Percentiles rank a stretch among this genome's conserved stretches.
Evolutionary conservation across 1,140 invertebrate genomes (phyloP).

Genomic region (Papilio aristodemus): DNA sequence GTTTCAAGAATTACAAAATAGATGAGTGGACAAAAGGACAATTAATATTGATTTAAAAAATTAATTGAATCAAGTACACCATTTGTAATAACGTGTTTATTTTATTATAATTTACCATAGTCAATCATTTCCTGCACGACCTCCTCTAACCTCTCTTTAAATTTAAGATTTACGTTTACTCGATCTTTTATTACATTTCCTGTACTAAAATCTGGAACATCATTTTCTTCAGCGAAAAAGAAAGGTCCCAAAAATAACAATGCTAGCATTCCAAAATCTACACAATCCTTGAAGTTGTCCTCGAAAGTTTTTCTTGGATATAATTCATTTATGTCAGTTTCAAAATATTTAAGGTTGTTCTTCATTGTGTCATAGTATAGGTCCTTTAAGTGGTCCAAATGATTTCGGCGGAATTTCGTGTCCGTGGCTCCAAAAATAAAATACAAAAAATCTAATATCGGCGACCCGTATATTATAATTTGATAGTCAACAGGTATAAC

Average conservation of each 20-base stretch:
- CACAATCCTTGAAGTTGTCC: conserved; percentile 38
- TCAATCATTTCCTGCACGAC: conserved; percentile 41
- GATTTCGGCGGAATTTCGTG: conserved; percentile 44
- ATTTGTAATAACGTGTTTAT: background rate
- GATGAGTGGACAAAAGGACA: background rate
- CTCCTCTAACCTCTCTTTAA: conserved; percentile 37
- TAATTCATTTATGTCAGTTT: conserved; percentile 42
- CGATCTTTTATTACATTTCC: background rate
- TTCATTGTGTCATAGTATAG: conserved; percentile 46
- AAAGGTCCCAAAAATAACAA: conserved; percentile 37
- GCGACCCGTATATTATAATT: conserved; percentile 47
- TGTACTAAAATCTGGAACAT: conserved; percentile 39
- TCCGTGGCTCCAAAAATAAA: conserved; percentile 49
- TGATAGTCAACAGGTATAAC: conserved; percentile 56
- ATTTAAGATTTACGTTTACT: conserved; percentile 35
- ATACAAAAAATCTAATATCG: conserved; percentile 51
- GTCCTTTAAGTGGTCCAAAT: conserved; percentile 48
- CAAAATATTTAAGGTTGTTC: conserved; percentile 46
- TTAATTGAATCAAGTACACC: background rate
- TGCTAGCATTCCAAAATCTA: conserved; percentile 43
- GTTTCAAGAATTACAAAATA: too few relatives aligned
- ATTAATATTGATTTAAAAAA: background rate
- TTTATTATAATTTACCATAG: conserved; percentile 39
- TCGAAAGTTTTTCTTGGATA: conserved; percentile 47
- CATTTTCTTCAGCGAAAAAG: conserved; percentile 38